Evolutionary conservation across 2,888 invertebrate species (phyloP), one percentile per base, ranked within the genome.

Genomic region (Agrotis puta): DNA sequence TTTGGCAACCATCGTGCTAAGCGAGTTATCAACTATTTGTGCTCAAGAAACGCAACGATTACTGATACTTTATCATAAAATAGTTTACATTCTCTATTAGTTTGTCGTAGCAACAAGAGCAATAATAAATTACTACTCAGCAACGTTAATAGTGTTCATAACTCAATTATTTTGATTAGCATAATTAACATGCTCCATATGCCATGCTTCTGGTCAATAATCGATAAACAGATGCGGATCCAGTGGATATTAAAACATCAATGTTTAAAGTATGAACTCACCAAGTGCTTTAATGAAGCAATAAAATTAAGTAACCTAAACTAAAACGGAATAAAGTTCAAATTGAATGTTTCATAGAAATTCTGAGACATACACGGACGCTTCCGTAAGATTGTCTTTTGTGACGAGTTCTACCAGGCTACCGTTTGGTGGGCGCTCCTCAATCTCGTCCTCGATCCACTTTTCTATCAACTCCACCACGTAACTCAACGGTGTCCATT

Each of bases 401-500:
- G 99, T 99, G 57, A 99, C 97, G 50, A 99, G 95, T 87, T 99
- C 98, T 39, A 99, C 96, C 50, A 99, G 97, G 87, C 98, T 98
- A 24, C 99, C 99, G 33, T 22, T 73, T 3, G 51, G 39, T 24
- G 73, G 99, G 43, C 99, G 96, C 3, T 97, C 97, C 70, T 97
- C 96, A 43, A n/a, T 5, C 7, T 22, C 48, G 11, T 97, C 97
- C 88, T 97, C 97, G 24, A 97, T 97, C 99, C 99, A 99, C 87
- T 98, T 98, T 87, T 97, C 96, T 87, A 99, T 98, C 66, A 98
- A 97, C 97, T 98, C 97, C 53, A 99, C 98, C 39, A 99, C 97
- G 94, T 97, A 99, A 65, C 97, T 97, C 50, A 99, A 94, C 0
- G 99, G 97, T 14, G 99, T 99, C 99, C 99, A 99, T 9, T 98